These are phyloP conservation scores for Aporrectodea caliginosa DNA, from an alignment of 1,140 invertebrate species.

Conservation along the genomic window DNA sequence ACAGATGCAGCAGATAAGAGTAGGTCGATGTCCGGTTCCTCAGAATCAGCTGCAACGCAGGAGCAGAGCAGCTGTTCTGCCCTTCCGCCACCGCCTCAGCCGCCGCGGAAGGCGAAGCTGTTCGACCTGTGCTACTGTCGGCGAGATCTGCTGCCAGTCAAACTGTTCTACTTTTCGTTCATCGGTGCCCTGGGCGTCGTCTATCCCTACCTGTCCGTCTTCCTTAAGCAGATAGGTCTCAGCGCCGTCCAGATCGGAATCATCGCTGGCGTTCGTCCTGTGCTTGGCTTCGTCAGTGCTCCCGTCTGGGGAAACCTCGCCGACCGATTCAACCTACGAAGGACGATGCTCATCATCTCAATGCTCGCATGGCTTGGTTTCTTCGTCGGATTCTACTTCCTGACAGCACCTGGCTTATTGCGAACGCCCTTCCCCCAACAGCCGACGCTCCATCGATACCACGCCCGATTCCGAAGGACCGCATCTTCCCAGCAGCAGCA, in stretches of 20 bases:
- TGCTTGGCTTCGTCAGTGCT: conserved; percentile 29
- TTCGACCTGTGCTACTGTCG: not conserved
- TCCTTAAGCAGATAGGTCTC: conserved; percentile 29
- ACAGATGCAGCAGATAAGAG: too few relatives aligned
- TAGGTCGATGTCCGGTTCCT: too few relatives aligned
- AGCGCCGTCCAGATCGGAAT: conserved; percentile 27
- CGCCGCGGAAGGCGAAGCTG: not conserved
- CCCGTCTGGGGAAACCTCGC: conserved; percentile 28
- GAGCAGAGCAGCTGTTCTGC: not conserved
- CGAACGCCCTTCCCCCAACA: not conserved
- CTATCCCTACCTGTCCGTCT: conserved; percentile 21
- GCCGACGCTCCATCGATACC: not conserved
- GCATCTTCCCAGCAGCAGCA: not conserved
- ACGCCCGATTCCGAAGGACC: not conserved
- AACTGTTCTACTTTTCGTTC: conserved; percentile 31
- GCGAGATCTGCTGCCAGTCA: conserved; percentile 10
- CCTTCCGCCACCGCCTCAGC: not conserved
- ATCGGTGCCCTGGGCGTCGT: conserved; percentile 11
- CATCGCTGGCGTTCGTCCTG: conserved; percentile 26
- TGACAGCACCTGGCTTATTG: not conserved
- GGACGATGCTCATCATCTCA: conserved; percentile 15
- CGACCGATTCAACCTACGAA: conserved; percentile 24
- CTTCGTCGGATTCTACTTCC: conserved; percentile 14
- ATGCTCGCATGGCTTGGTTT: conserved; percentile 19
- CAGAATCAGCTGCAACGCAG: not conserved